phyloP scores from a whole-genome alignment of 2,888 invertebrate species.

The Ptilodon capucinus region DNA sequence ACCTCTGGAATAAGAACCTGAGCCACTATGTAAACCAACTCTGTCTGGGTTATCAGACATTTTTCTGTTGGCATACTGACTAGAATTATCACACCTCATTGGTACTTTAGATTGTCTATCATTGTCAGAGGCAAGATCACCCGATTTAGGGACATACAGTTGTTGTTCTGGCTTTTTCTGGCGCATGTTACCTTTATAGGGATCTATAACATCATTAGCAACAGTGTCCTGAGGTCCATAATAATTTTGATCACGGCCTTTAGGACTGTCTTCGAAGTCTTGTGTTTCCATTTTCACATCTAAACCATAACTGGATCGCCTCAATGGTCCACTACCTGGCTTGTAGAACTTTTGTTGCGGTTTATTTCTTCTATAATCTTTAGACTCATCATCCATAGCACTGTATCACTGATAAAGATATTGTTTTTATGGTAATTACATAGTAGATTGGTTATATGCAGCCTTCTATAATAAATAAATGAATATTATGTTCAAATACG shows the following conservation, averaged over 20 bases:
- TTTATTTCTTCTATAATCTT: constrained; percentile 84
- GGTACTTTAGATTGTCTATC: constrained; percentile 59
- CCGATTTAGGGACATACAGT: constrained; percentile 67
- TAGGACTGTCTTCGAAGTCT: constrained; percentile 56
- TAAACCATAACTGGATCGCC: constrained; percentile 84
- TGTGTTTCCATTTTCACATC: constrained; percentile 81
- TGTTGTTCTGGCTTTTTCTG: constrained; percentile 75
- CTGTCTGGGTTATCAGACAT: constrained; percentile 63
- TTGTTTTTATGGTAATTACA: constrained; percentile 49
- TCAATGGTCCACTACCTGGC: constrained; percentile 89
- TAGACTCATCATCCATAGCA: constrained; percentile 82
- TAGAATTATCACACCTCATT: constrained; percentile 67
- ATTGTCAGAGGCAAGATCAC: constrained; percentile 57
- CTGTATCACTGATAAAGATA: constrained; percentile 50
- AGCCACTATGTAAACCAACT: constrained; percentile 47
- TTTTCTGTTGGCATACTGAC: constrained; percentile 68
- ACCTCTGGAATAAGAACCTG: constrained; percentile 60
- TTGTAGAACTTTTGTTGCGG: constrained; percentile 88
- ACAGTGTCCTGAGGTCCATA: constrained; percentile 72
- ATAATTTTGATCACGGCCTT: constrained; percentile 55
- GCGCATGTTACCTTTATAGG: constrained; percentile 54
- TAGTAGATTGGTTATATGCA: constrained; percentile 21
- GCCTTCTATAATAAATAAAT: constrained; percentile 9
- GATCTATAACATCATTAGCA: constrained; percentile 53
- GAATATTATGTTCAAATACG: constrained; percentile 35